Evolutionary conservation across 2,797 vertebrate species (phyloP).

Genomic region (Todus mexicanus): DNA sequence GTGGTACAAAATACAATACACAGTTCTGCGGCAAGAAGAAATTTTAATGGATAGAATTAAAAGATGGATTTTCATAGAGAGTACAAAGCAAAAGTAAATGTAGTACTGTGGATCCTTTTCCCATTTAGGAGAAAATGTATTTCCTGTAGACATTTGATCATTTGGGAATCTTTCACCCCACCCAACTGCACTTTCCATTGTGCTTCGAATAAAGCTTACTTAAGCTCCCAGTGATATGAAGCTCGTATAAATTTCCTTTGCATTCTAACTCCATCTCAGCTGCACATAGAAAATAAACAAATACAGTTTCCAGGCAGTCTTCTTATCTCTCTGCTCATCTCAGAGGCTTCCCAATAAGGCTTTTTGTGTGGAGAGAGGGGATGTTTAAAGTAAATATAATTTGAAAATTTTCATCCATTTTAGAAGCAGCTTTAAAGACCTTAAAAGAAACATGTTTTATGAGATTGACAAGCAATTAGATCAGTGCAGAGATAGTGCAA

Average conservation of each 20-base stretch:
- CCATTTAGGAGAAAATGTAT: not conserved
- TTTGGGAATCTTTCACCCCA: not conserved
- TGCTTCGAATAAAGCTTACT: not conserved
- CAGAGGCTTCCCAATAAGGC: not conserved
- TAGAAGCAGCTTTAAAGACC: constrained; percentile 45
- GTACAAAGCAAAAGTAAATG: not conserved
- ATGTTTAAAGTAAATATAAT: constrained; percentile 49
- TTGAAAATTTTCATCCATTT: constrained; percentile 35
- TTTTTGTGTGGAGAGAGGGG: not conserved
- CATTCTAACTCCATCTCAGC: not conserved
- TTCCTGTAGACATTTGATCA: not conserved
- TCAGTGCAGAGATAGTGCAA: not conserved
- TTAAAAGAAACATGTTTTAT: constrained; percentile 23
- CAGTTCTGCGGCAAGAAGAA: not conserved
- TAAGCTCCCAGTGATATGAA: not conserved
- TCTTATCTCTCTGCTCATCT: constrained; percentile 4
- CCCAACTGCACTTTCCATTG: not conserved
- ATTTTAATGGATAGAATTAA: not conserved
- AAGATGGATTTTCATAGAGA: not conserved
- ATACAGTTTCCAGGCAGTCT: not conserved
- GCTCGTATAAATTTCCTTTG: not conserved
- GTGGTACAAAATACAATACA: not conserved
- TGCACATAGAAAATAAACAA: constrained; percentile 3
- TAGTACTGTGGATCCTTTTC: not conserved
- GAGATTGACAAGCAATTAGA: not conserved